Conservation (phyloP, 35 echinoderm and acorn worm genomes). For the Heliocidaris tuberculata region DNA sequence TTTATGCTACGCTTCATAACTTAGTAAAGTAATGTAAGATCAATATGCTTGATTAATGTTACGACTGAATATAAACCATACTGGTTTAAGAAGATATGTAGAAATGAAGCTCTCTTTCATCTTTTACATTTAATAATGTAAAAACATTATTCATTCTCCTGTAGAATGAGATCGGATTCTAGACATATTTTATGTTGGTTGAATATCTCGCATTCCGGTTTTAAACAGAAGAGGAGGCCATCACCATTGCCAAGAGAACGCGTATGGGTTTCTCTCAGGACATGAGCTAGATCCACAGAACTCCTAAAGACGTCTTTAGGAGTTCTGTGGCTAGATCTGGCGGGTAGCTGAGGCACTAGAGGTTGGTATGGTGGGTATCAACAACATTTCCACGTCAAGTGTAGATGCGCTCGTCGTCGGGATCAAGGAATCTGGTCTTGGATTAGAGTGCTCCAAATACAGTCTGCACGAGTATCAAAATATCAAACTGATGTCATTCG, state of each 20-base stretch:
- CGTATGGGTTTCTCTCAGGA: constrained; percentile 75
- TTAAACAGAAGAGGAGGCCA: constrained; percentile 78
- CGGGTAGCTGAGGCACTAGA: constrained; percentile 83
- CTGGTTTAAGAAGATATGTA: not conserved
- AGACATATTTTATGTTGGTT: not conserved
- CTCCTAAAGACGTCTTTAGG: no score
- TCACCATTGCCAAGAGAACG: constrained; percentile 68
- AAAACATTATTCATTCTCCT: not conserved
- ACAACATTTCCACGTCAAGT: constrained; percentile 45
- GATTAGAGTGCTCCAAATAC: constrained; percentile 78
- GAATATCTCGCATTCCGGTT: constrained; percentile 48
- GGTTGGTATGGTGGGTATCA: constrained; percentile 88
- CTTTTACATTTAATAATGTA: not conserved
- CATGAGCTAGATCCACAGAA: constrained; percentile 83
- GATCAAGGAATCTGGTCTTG: constrained; percentile 86
- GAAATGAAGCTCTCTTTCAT: not conserved
- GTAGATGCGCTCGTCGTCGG: constrained; percentile 63
- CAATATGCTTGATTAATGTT: not conserved
- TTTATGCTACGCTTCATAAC: not conserved
- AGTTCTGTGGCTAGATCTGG: constrained; percentile 75
- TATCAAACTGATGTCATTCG: constrained; percentile 78
- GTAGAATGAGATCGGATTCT: no score
- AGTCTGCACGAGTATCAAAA: constrained; percentile 86
- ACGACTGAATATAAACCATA: not conserved
- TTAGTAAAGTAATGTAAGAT: not conserved